Base-by-base conservation (phyloP, 2,113 vertebrate species). In the Platichthys stellatus region DNA sequence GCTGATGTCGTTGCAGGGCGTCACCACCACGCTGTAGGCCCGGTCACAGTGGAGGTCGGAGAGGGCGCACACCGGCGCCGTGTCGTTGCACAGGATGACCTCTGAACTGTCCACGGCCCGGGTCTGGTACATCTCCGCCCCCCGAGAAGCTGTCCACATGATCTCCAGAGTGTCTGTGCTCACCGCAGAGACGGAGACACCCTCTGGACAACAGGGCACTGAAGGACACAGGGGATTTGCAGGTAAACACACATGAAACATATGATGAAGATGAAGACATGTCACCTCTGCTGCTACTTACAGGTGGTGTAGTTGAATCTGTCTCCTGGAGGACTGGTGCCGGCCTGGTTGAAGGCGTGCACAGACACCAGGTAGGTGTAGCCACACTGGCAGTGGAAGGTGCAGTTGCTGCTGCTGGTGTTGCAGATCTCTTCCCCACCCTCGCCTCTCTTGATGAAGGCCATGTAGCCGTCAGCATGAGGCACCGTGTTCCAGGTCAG, bases 201-300 rank as follows among this genome's bases (percentile, higher is more conserved):
- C 85, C 4, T 87, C 90, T 6, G 97, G 97, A 86, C 97, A 98
- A 57, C 98, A 98, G 1, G 96, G 96, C 26, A 96, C 98, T 99
- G 88, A 56, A 69, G 71, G 53, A 66, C 45, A 57, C 18, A 15
- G 12, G 28, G 12, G 17, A 72, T 11, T 60, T 38, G 69, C 43
- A 56, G 0, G 53, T 26, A 10, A 64, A 63, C 10, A 66, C 38
- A 66, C 15, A 57, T 7, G 51, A 26, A 20, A 31, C 35, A 73
- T 13, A 6, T 2, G 2, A 4, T 13, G 20, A 26, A 26, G 45
- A 17, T 54, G 51, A 31, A 54, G 0, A 57, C 21, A 5, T 53
- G 0, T 28, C n/a, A 3, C n/a, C 51, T 65, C 14, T 11, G 43
- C 49, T 65, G 51, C 2, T 21, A 69, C 95, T 94, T 87, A 96